These are phyloP conservation scores for Lepus americanus DNA, from an alignment of 2,113 vertebrate genomes.

Conservation along the genomic window DNA sequence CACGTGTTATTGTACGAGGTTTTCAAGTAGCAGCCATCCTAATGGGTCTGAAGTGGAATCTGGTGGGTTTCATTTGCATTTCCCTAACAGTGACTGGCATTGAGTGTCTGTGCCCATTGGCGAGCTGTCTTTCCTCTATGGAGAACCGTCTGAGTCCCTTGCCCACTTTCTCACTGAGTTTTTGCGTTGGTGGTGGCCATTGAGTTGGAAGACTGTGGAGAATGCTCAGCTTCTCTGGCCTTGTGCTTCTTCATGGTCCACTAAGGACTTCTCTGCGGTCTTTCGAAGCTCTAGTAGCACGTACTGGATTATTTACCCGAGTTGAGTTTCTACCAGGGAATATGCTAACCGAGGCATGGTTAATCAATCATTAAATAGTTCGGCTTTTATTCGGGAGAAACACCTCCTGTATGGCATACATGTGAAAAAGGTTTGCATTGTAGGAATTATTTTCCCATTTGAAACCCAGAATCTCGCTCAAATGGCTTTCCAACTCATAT, in stretches of 20 bases:
- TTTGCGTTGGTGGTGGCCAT: background rate
- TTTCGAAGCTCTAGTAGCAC: background rate
- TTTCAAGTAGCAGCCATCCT: background rate
- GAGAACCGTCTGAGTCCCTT: background rate
- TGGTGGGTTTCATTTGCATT: background rate
- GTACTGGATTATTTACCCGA: background rate
- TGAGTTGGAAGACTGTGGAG: background rate
- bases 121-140: background rate
- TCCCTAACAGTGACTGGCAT: background rate
- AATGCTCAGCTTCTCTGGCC: background rate
- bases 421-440: slow-evolving; percentile 79
- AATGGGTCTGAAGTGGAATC: background rate
- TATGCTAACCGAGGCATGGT: background rate
- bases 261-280: background rate
- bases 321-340: background rate
- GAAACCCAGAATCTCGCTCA: slow-evolving; percentile 88
- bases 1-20: background rate
- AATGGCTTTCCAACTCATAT: slow-evolving; percentile 89
- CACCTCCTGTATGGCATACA: slow-evolving; percentile 57
- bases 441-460: slow-evolving; percentile 90
- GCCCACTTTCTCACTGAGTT: background rate
- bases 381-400: slow-evolving; percentile 61
- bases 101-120: background rate
- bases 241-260: background rate
- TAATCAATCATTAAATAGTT: slow-evolving; percentile 72